Evolutionary conservation across 2,113 vertebrate species (phyloP).

Genomic region (Chloropsis cyanopogon): DNA sequence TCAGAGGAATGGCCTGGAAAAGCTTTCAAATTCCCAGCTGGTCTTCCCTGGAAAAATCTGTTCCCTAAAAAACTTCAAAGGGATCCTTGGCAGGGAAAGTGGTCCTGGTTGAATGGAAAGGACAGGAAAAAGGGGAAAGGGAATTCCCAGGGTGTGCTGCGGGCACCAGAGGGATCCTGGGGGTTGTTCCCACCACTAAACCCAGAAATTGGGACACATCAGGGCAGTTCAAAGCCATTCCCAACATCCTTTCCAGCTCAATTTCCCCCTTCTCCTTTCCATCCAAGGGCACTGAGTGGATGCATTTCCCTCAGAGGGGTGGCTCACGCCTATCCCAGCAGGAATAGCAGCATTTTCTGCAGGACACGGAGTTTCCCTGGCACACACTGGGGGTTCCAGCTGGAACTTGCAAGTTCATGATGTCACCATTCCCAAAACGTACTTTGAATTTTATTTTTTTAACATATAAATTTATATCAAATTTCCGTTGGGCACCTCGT

Average conservation of each 20-base stretch:
- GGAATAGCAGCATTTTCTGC: neutral
- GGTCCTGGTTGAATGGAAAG: fast-evolving
- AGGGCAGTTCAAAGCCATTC: neutral
- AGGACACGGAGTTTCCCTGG: neutral
- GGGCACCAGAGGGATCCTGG: fast-evolving
- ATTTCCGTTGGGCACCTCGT: neutral
- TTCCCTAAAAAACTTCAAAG: neutral
- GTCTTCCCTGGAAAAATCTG: neutral
- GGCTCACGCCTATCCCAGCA: neutral
- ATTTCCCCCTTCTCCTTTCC: neutral
- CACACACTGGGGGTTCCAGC: neutral
- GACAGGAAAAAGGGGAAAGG: neutral
- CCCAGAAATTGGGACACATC: fast-evolving
- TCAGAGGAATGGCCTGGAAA: neutral
- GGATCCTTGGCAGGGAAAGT: neutral
- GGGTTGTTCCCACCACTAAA: neutral
- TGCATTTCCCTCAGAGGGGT: neutral
- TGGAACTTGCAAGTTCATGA: neutral
- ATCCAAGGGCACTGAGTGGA: neutral
- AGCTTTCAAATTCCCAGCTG: neutral
- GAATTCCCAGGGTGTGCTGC: neutral
- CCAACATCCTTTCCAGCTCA: neutral
- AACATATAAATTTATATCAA: fast-evolving
- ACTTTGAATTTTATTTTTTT: neutral
- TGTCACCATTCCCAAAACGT: neutral